Conservation (phyloP, 2,113 vertebrate genomes). For the Felis catus region F.catus_Fca126_mat1.0 CM031415.1:101351001-101351500, state of each 20-base stretch:
- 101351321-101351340: not conserved
- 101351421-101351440: too few species aligned
- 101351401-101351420: too few species aligned
- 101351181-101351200: not conserved
- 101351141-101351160: not conserved
- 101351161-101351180: not conserved
- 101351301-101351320: not conserved
- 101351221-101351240: not conserved
- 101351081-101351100: not conserved
- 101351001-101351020: not conserved
- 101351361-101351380: too few species aligned
- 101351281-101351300: not conserved
- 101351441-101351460: too few species aligned
- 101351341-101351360: not conserved
- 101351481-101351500: too few species aligned
- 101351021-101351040: not conserved
- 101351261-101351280: not conserved
- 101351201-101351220: not conserved
- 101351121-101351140: not conserved
- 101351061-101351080: not conserved
- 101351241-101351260: not conserved
- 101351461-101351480: too few species aligned
- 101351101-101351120: not conserved
- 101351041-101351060: not conserved
- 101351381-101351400: too few species aligned